Evolutionary conservation across 2,888 invertebrate genomes (phyloP), one percentile per base, ranked within the genome.

Genomic region (Sisyra terminalis): DNA sequence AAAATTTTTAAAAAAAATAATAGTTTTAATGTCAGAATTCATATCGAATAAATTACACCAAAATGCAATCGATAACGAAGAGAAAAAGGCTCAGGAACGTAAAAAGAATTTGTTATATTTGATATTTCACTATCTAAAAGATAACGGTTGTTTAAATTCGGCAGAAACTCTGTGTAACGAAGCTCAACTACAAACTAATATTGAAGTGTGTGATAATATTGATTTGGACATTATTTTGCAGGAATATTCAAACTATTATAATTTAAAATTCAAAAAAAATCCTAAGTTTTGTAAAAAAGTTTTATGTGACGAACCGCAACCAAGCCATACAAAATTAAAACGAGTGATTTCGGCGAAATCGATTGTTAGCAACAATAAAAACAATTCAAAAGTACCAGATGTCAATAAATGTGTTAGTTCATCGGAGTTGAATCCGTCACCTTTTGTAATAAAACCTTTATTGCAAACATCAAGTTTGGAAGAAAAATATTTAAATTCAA

Each of bases 231-330:
- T 83, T 34, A 82, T 94, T 49, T 63, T 93, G 45, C 77, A 87
- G 68, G 92, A 93, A 53, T 94, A 85, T 60, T 82, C 81, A 55
- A 82, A 83, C 48, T 93, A 85, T 61, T 88, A 85, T 59, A 73
- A 78, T 52, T 67, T 85, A 35, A 78, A 86, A 53, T 93, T 88
- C 65, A 83, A 85, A 58, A 87, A 83, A 58, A 76, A 81, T 57
- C 92, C 93, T 0, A 81, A 78, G 61, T 75, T 93, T 50, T 74
- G 82, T 40, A 79, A 78, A 51, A 72, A 70, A 47, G 11, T 49
- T 2, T 31, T 34, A 29, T 37, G 34, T 10, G 38, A 45, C 36
- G 38, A 42, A 47, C 37, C 15, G 29, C 45, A 43, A 44, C 37
- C 42, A 45, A 31, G n/a, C 18, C 38, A 35, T 40, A 41, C 34